Conservation (phyloP, 92 coral and sea anemone species). For the Porites lobata region DNA sequence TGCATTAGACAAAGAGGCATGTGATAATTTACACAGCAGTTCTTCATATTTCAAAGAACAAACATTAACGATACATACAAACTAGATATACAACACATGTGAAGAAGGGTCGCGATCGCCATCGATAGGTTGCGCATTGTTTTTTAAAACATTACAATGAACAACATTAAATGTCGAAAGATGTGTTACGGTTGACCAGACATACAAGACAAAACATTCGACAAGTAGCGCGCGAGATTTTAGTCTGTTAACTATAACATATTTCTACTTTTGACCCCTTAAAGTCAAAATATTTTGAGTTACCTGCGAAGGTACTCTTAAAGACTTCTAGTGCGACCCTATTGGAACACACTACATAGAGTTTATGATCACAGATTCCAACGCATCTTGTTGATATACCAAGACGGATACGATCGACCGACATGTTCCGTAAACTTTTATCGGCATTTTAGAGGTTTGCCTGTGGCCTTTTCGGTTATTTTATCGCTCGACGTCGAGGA, state of each 20-base stretch:
- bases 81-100: neutral
- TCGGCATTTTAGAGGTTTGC: neutral
- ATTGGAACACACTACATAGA: neutral
- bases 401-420: slow-evolving; percentile 3
- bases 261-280: neutral
- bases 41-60: neutral
- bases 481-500: no score
- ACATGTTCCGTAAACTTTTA: neutral
- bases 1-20: neutral
- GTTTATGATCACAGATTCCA: neutral
- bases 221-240: neutral
- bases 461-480: neutral
- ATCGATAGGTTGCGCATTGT: no score
- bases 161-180: neutral
- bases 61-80: neutral
- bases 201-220: slow-evolving; percentile 37
- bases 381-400: neutral
- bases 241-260: slow-evolving; percentile 9
- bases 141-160: neutral
- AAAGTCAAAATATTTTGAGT: neutral
- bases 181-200: neutral
- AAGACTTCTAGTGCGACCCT: neutral
- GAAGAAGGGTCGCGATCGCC: neutral
- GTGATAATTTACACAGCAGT: neutral
- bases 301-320: neutral